These are phyloP conservation scores for Hyles lineata DNA, from an alignment of 2,888 invertebrate genomes.

Conservation along the genomic window DNA sequence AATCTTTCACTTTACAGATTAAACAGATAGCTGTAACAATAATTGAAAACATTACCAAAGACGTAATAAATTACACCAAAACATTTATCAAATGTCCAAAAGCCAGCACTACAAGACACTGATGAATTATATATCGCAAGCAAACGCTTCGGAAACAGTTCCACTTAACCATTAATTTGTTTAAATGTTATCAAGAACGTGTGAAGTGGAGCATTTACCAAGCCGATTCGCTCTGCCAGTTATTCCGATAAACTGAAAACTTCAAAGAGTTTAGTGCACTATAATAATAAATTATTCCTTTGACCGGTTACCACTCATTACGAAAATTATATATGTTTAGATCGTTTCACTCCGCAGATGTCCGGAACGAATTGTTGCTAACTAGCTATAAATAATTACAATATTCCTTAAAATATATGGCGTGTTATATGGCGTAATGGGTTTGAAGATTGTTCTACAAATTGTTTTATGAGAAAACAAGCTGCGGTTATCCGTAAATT, in stretches of 20 bases:
- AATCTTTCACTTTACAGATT: too few species aligned
- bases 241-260: constrained; percentile 33
- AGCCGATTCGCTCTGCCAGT: constrained; percentile 9
- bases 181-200: constrained; percentile 9
- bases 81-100: background rate
- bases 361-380: constrained; percentile 7
- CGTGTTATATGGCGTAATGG: background rate
- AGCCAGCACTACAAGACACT: background rate
- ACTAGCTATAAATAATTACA: background rate
- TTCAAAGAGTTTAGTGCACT: constrained; percentile 40
- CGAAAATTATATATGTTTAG: constrained; percentile 41
- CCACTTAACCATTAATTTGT: background rate
- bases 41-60: background rate
- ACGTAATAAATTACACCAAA: background rate
- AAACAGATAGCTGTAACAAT: background rate
- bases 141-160: constrained; percentile 5
- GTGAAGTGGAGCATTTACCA: constrained; percentile 14
- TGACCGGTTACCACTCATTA: constrained; percentile 38
- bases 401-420: background rate
- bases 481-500: background rate
- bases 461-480: constrained; percentile 5
- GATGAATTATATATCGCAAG: background rate
- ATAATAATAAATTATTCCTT: constrained; percentile 44
- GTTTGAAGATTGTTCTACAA: background rate
- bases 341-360: constrained; percentile 34